Base-by-base conservation (phyloP, 1,140 invertebrate species). In the Drosophila chauvacae region DNA sequence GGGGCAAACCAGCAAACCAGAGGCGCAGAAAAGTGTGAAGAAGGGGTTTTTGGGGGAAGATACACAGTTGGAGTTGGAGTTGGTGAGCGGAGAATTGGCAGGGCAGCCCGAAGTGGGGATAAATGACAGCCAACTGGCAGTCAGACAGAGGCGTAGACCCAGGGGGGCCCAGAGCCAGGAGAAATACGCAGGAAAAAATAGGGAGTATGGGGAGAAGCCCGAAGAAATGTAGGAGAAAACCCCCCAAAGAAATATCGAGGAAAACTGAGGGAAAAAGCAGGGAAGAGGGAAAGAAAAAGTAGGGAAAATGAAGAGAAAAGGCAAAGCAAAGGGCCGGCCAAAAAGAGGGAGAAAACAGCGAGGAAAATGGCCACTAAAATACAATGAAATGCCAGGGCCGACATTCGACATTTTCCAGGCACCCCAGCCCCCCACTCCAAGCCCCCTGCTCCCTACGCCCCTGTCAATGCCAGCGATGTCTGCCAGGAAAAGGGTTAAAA, bases 121-220 rank as follows among this genome's bases (percentile, higher is more conserved):
- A 85, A 86, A 84, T 86, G 82, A 86, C 82, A 86, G 82, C 51
- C 82, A 69, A 86, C 82, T 86, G 82, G 82, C 80, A 83, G 80
- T 51, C 69, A 59, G 61, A 62, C 73, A 59, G 62, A 58, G 63
- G 44, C 35, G 41, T 56, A 35, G 14, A 35, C 16, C 20, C 28
- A 33, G 23, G 28, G 13, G 47, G 35, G 26, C 28, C 18, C 20
- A 35, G 18, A 10, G 23, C 14, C n/a, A 28, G 39, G 3, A 51
- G 28, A 58, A 47, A 39, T 16, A 39, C 4, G 48, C 16, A 6
- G 16, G 16, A 13, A 63, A 37, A 44, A 61, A 50, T 16, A 16
- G 41, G 44, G 62, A 61, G 20, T 44, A 50, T 11, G 7, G 41
- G 44, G 41, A 61, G 28, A 64, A 30, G 13, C 44, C 58, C 16